Evolutionary conservation across 2,113 vertebrate species (phyloP), one percentile per base, ranked within the genome.

Genomic region (Antigone vipio): DNA sequence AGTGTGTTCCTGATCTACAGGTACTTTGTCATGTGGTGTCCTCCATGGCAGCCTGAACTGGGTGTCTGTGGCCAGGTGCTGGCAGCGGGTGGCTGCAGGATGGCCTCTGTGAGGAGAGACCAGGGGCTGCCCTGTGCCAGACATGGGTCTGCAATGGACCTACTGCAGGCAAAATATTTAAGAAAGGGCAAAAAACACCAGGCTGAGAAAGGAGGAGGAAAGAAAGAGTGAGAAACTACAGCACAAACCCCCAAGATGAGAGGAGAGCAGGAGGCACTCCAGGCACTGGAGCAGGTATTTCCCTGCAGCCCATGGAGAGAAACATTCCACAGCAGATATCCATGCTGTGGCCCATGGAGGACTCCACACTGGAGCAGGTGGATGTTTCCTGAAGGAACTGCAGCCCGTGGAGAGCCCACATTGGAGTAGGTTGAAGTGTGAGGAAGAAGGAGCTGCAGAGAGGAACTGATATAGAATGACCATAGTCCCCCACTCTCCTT

Each of bases 1-100:
- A 0, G 30, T 42, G 44, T 1, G 1, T 53, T 74, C 18, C 49
- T 1, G 0, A 52, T 9, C 21, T 32, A 17, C 24, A 56, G 2
- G 2, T 7, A 4, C 10, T 5, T 30, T 24, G 12, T 23, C 21
- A 4, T 1, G 11, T 2, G 15, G 13, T 42, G 24, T 15, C 40
- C 59, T 44, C 40, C 49, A 7, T 0, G 8, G 30, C 32, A 9
- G 40, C 15, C 74, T 17, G 40, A 50, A 14, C 0, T 3, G 22
- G 45, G 23, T n/a, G 9, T 21, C 53, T 29, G 12, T 23, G 38
- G 18, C 1, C 1, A 59, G 21, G 30, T 11, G 53, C 4, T 68
- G 92, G 24, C 34, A 24, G 10, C 2, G 2, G 30, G 3, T 7
- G 44, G 16, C 38, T 49, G 12, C 56, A 59, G n/a, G 32, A 3